Conservation (phyloP, 2,888 invertebrate genomes). For the Mythimna impura region DNA sequence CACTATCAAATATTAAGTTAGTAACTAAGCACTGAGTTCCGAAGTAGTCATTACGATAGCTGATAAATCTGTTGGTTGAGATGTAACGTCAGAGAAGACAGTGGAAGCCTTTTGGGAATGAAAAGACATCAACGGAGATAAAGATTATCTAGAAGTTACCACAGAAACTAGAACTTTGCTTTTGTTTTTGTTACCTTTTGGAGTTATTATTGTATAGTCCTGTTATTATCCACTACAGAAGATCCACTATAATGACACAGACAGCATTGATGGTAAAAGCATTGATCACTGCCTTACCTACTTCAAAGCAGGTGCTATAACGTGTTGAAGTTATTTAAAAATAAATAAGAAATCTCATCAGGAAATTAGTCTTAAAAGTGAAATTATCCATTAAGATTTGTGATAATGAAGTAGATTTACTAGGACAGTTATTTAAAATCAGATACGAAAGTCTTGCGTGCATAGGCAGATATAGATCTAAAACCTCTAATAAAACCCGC, state of each 20-base stretch:
- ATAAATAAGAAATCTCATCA: background rate
- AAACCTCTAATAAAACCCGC: constrained; percentile 31
- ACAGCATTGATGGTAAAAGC: background rate
- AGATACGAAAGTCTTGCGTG: constrained; percentile 44
- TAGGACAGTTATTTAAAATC: constrained; percentile 44
- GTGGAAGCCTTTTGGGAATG: constrained; percentile 5
- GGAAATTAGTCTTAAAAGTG: background rate
- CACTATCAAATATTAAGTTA: constrained; percentile 40
- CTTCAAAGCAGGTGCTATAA: background rate
- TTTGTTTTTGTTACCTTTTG: constrained; percentile 3
- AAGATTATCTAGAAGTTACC: constrained; percentile 15
- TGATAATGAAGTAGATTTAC: constrained; percentile 24
- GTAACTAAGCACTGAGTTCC: constrained; percentile 20
- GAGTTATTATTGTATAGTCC: background rate
- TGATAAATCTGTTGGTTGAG: constrained; percentile 29
- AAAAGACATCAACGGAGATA: background rate
- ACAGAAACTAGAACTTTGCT: background rate
- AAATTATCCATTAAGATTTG: constrained; percentile 26
- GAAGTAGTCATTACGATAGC: constrained; percentile 22
- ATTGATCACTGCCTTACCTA: background rate
- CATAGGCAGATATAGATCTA: constrained; percentile 35
- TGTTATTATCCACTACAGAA: background rate
- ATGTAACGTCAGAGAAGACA: constrained; percentile 13
- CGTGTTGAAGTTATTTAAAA: too few species aligned
- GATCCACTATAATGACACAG: background rate